These are phyloP conservation scores for Lerema accius DNA, from an alignment of 1,140 invertebrate genomes.

Conservation along the genomic window DNA sequence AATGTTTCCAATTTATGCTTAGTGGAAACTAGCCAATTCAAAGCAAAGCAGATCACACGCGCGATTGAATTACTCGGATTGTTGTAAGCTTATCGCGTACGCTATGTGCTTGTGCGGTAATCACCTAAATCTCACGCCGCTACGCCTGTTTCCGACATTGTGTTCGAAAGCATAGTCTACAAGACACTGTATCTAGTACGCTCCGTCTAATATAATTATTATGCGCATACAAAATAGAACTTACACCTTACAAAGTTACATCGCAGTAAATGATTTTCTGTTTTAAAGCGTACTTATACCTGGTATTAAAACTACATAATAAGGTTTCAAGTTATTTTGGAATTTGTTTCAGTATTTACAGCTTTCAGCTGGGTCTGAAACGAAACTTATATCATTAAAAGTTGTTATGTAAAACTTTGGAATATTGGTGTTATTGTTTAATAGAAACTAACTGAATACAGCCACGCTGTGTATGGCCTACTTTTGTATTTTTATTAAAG, in stretches of 20 bases:
- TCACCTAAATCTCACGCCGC: conserved; percentile 8
- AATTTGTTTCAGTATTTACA: neutral
- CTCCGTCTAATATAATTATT: conserved; percentile 4
- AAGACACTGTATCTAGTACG: neutral
- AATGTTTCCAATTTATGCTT: too few species aligned
- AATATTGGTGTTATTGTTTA: neutral
- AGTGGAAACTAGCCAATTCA: too few species aligned
- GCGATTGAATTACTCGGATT: conserved; percentile 20
- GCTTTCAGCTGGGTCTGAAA: neutral
- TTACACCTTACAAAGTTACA: neutral
- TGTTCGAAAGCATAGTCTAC: conserved; percentile 7
- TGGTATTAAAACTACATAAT: neutral
- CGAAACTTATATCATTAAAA: neutral
- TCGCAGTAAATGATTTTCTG: too few species aligned
- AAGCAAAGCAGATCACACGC: conserved; percentile 14
- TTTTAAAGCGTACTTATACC: too few species aligned
- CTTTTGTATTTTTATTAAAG: too few species aligned
- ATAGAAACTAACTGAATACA: neutral
- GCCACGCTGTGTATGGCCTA: neutral
- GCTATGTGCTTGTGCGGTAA: conserved; percentile 12
- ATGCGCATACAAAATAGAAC: neutral
- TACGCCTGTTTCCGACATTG: conserved; percentile 12
- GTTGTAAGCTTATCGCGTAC: conserved; percentile 11
- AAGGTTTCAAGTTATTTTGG: neutral
- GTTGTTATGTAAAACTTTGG: neutral